Base-by-base conservation (phyloP, 2,113 vertebrate species). In the Macaca mulatta region DNA sequence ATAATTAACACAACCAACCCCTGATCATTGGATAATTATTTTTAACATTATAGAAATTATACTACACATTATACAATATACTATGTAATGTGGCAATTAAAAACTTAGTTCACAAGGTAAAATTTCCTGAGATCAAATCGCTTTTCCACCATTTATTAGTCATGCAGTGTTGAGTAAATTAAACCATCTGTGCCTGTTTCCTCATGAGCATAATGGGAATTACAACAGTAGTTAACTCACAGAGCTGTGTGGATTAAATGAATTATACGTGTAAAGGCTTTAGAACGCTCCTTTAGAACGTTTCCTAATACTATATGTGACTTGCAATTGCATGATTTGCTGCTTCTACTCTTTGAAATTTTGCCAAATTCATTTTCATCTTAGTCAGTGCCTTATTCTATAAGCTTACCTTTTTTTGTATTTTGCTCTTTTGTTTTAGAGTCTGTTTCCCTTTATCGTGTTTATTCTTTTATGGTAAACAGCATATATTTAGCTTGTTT, bases 101-200 rank as follows among this genome's bases (percentile, higher is more conserved):
- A 95, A 82, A 38, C 40, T 87, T 57, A 88, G 64, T 43, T 72
- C 35, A 10, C 2, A 27, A 90, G 83, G 55, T 57, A 40, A 97
- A 52, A 67, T 90, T 93, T 90, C 80, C 86, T 30, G 61, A 92
- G 16, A 75, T 43, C 59, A 87, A 96, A 84, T 94, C 57, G 55
- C 90, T 40, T 13, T 84, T 38, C 75, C 23, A 77, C 50, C 43
- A 30, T 86, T 80, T 61, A 75, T 86, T 93, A 96, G n/a, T 38
- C 67, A 81, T 35, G 69, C 35, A 74, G 61, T 72, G 84, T n/a
- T 88, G 61, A 52, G 30, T 52, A 97, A 94, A 89, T 89, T 87
- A 72, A 90, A 83, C 75, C 91, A 45, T 77, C 48, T 84, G 55
- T 30, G 14, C 64, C 61, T 57, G 48, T 69, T 88, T 95, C 50